Base-by-base conservation (phyloP, 2,888 invertebrate genomes). In the Ceramica pisi region DNA sequence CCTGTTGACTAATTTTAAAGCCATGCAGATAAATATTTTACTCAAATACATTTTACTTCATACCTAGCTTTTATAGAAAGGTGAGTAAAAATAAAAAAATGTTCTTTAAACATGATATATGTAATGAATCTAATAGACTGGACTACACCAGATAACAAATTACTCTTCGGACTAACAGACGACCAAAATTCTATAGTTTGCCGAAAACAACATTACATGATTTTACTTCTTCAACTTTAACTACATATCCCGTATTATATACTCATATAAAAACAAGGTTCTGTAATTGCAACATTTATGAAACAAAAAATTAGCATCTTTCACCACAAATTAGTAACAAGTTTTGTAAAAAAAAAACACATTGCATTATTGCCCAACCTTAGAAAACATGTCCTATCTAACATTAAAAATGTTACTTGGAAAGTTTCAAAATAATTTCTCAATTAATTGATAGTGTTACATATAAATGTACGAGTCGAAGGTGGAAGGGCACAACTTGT, bases 381-480 rank as follows among this genome's bases (percentile, higher is more conserved):
- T 31, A 35, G 10, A 74, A 84, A 73, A 87, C 90, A 86, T 90
- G 89, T 80, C 69, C 70, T 87, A 90, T 90, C 90, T 84, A 57
- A 69, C 8, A 69, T 72, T 55, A n/a, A 75, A 75, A 78, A 46
- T 65, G 61, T 88, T 87, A 78, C 85, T 85, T 79, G 67, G 74
- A 78, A 77, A 79, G 77, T 89, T 87, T 80, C 80, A 71, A 78
- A 87, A 88, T 68, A 21, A 75, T 94, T 93, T 91, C 91, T 67
- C 84, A 90, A 94, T 84, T 55, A 44, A 57, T 69, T 74, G 92
- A 94, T 93, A 92, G 81, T 75, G 75, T 80, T 80, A 71, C 81
- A 88, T 92, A 92, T 93, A 93, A 91, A 92, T 86, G 85, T 81
- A 81, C 75, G 81, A 75, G 48, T 68, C 56, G 66, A 72, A 81